Percentiles rank a stretch among this genome's conserved stretches.
phyloP scores from a whole-genome alignment of 2,888 invertebrate species.

The Chrysolina americana region DNA sequence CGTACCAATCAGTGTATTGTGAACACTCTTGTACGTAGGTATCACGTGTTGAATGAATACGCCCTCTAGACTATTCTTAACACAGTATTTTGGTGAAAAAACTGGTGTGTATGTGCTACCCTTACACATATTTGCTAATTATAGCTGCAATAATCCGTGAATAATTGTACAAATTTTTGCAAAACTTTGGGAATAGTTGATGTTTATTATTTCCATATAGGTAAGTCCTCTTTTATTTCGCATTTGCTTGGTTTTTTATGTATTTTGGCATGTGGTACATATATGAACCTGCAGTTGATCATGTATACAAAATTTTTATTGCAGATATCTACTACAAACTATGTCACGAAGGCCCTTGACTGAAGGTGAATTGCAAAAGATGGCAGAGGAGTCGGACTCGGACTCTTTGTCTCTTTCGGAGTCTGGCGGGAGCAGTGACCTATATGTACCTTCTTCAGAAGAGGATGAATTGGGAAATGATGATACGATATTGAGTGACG shows the following conservation, averaged over 20 bases:
- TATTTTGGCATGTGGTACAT: too few relatives aligned
- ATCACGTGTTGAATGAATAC: too few relatives aligned
- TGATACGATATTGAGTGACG: background rate
- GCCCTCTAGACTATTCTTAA: too few relatives aligned
- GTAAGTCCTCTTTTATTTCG: background rate
- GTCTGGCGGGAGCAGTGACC: background rate
- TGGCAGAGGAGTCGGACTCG: background rate
- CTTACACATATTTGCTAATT: background rate
- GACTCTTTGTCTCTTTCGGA: background rate
- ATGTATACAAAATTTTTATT: too few relatives aligned
- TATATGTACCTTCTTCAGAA: conserved; percentile 2
- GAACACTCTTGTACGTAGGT: too few relatives aligned
- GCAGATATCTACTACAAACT: too few relatives aligned
- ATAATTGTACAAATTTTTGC: background rate
- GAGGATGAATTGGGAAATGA: background rate
- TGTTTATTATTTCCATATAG: background rate
- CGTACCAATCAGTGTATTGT: too few relatives aligned
- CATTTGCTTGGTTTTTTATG: too few relatives aligned
- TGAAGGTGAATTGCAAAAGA: background rate
- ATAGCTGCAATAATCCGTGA: background rate
- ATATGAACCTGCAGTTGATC: too few relatives aligned
- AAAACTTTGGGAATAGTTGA: background rate
- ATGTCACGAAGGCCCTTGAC: conserved; percentile 1
- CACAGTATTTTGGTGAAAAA: too few relatives aligned
- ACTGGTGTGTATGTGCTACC: too few relatives aligned